These are phyloP conservation scores for Drosophila mojavensis DNA, from an alignment of 1,140 invertebrate species.

Conservation along the genomic window DNA sequence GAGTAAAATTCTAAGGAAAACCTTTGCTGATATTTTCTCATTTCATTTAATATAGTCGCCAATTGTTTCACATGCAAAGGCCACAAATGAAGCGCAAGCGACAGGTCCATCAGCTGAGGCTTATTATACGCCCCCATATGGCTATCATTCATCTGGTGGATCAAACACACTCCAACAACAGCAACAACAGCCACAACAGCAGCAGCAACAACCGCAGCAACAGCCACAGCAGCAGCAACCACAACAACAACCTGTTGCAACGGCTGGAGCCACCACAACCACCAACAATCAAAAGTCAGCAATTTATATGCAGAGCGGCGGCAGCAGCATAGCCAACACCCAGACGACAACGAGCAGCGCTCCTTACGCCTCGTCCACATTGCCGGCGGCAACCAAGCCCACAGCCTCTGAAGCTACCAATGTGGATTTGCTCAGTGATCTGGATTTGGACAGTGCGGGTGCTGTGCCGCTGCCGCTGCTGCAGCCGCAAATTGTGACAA, in stretches of 20 bases:
- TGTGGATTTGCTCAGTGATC: slow-evolving; percentile 90
- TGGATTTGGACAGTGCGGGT: slow-evolving; percentile 87
- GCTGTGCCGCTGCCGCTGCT: slow-evolving; percentile 61
- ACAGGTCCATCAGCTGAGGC: slow-evolving; percentile 14
- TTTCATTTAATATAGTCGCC: slow-evolving; percentile 50
- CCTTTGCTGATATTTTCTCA: neutral
- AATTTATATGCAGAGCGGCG: slow-evolving; percentile 77
- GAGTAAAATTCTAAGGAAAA: neutral
- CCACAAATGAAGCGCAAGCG: neutral
- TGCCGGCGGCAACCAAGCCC: slow-evolving; percentile 32
- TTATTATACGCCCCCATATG: slow-evolving; percentile 75
- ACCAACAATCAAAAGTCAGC: slow-evolving; percentile 38
- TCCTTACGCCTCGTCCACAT: slow-evolving; percentile 62
- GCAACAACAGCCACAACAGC: slow-evolving; percentile 39
- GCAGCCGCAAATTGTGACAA: slow-evolving; percentile 65
- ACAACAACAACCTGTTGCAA: slow-evolving; percentile 45
- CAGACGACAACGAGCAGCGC: slow-evolving; percentile 73
- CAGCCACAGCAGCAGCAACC: slow-evolving; percentile 15
- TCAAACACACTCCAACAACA: slow-evolving; percentile 6
- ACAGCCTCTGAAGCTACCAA: slow-evolving; percentile 85
- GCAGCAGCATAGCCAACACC: slow-evolving; percentile 65
- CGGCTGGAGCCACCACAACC: neutral
- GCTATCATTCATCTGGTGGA: slow-evolving; percentile 55
- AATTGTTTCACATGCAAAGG: slow-evolving; percentile 76
- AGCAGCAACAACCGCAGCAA: slow-evolving; percentile 32